Evolutionary conservation across 2,113 vertebrate species (phyloP).

Genomic region (Brienomyrus longianalis): DNA sequence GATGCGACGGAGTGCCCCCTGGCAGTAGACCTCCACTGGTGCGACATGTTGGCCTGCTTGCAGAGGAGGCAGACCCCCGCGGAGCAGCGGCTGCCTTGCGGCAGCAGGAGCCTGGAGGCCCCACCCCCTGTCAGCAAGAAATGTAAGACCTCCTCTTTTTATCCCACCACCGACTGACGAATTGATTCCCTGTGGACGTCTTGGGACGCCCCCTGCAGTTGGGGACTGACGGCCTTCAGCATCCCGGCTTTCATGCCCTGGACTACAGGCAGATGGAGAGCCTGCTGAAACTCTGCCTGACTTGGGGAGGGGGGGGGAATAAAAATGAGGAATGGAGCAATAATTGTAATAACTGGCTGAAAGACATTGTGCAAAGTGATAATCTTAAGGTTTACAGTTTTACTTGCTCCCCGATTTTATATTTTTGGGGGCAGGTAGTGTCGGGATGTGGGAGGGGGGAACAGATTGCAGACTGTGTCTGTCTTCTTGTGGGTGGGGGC

Average conservation of each 20-base stretch:
- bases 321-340: neutral
- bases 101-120: conserved; percentile 74
- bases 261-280: neutral
- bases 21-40: conserved; percentile 38
- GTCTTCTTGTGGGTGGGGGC: neutral
- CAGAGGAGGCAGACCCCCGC: conserved; percentile 86
- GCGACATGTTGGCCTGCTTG: conserved; percentile 93
- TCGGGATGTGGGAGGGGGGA: neutral
- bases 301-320: neutral
- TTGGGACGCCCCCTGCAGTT: neutral
- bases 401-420: neutral
- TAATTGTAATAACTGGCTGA: neutral
- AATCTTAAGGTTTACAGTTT: neutral
- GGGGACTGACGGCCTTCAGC: no score
- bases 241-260: neutral
- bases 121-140: conserved; percentile 19
- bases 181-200: neutral
- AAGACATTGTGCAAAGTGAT: neutral
- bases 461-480: neutral
- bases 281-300: neutral
- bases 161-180: neutral
- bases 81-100: conserved; percentile 74
- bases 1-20: conserved; percentile 47
- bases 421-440: neutral
- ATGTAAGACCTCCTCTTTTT: neutral